Evolutionary conservation across 2,797 vertebrate species (phyloP).

Genomic region (Scomberomorus guttatus): DNA sequence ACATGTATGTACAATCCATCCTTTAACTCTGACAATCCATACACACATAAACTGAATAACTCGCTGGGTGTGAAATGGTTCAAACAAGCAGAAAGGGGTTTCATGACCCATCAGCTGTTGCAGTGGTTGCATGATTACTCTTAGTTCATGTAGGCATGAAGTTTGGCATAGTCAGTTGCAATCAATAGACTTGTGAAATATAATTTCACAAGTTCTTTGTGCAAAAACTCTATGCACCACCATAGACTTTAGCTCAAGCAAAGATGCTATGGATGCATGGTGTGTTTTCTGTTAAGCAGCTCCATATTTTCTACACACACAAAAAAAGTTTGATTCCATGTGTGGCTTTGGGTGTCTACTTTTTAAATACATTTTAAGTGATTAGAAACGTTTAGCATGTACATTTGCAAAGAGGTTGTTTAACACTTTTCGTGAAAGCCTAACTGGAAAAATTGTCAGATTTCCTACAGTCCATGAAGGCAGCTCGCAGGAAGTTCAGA

Average conservation of each 20-base stretch:
- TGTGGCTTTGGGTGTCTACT: too few relatives aligned
- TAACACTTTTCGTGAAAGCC: not conserved
- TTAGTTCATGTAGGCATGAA: not conserved
- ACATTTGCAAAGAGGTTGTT: too few relatives aligned
- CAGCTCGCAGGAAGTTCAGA: constrained; percentile 61
- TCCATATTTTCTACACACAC: not conserved
- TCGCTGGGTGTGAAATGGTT: not conserved
- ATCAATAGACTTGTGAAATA: not conserved
- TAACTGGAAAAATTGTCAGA: not conserved
- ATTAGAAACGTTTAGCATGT: too few relatives aligned
- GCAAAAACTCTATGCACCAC: too few relatives aligned
- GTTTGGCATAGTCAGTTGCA: not conserved
- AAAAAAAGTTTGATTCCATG: not conserved
- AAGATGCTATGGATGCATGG: not conserved
- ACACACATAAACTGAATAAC: not conserved
- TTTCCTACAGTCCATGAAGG: constrained; percentile 56
- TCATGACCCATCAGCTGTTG: not conserved
- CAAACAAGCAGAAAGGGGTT: not conserved
- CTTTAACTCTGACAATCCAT: not conserved
- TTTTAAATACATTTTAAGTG: too few relatives aligned
- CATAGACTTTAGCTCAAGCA: not conserved
- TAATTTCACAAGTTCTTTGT: too few relatives aligned
- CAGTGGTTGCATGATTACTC: not conserved
- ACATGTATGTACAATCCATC: not conserved
- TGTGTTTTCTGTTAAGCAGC: not conserved